phyloP scores from a whole-genome alignment of 2,113 vertebrate species.

The Dendrocopos noguchii region DNA sequence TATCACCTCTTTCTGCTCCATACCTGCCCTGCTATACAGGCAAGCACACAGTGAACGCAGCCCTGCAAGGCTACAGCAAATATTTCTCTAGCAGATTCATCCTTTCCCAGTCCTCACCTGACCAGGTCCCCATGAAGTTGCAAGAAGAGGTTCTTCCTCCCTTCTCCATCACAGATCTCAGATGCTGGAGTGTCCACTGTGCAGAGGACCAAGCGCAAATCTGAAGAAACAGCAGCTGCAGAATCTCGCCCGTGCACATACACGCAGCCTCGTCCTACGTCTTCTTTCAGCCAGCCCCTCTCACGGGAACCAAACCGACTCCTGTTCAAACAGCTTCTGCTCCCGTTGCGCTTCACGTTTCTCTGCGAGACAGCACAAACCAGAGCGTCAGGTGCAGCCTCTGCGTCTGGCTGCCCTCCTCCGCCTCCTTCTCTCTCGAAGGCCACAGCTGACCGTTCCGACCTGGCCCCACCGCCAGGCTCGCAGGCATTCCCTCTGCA shows the following conservation, averaged over 20 bases:
- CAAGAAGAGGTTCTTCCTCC: constrained; percentile 83
- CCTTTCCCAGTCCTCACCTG: constrained; percentile 78
- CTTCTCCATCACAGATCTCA: constrained; percentile 88
- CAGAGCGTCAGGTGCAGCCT: background rate
- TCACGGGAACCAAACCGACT: constrained; percentile 89
- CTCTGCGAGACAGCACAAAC: constrained; percentile 77
- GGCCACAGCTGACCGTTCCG: background rate
- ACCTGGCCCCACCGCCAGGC: no score
- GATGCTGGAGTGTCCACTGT: constrained; percentile 87
- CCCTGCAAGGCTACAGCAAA: fast-evolving
- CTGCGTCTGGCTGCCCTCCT: fast-evolving
- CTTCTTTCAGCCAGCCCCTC: constrained; percentile 90
- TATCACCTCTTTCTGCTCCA: background rate
- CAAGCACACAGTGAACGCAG: fast-evolving
- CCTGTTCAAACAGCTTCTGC: constrained; percentile 84
- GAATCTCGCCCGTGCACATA: constrained; percentile 84
- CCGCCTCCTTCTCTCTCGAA: background rate
- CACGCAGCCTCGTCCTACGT: constrained; percentile 87
- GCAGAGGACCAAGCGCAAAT: constrained; percentile 90
- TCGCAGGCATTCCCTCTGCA: background rate
- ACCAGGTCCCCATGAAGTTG: constrained; percentile 94
- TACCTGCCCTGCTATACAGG: fast-evolving
- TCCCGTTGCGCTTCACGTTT: constrained; percentile 90
- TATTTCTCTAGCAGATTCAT: background rate
- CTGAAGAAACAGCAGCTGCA: constrained; percentile 68